These are phyloP conservation scores for Drosophila teissieri DNA, from an alignment of 1,140 invertebrate species.

Conservation along the genomic window DNA sequence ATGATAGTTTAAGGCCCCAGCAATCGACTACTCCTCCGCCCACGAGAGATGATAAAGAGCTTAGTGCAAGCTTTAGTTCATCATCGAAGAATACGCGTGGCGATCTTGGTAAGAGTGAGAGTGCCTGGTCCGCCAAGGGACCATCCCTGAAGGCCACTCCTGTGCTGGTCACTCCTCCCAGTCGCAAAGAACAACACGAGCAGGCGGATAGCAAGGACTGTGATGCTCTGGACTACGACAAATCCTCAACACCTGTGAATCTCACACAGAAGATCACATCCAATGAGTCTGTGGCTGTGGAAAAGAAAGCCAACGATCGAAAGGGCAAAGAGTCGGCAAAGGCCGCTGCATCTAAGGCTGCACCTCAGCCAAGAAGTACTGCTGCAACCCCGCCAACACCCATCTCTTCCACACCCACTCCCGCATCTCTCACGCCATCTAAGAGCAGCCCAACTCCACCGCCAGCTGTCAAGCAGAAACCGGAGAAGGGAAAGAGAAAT, in stretches of 20 bases:
- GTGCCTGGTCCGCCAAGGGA: constrained; percentile 81
- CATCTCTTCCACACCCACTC: constrained; percentile 44
- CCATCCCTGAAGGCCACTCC: constrained; percentile 81
- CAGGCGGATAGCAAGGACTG: constrained; percentile 31
- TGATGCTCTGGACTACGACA: constrained; percentile 58
- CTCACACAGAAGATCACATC: constrained; percentile 60
- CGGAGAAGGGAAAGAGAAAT: constrained; percentile 46
- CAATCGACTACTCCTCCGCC: constrained; percentile 71
- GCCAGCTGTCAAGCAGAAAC: constrained; percentile 35
- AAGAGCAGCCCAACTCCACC: constrained; percentile 43
- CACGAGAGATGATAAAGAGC: constrained; percentile 69
- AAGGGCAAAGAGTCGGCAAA: constrained; percentile 52
- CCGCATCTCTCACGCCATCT: constrained; percentile 9
- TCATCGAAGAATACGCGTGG: constrained; percentile 79
- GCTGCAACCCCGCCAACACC: constrained; percentile 33
- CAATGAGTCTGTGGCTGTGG: constrained; percentile 22
- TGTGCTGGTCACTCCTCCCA: constrained; percentile 54
- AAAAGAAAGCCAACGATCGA: constrained; percentile 54
- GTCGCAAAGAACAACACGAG: constrained; percentile 26
- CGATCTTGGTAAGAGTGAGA: constrained; percentile 76
- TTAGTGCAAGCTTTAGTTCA: constrained; percentile 74
- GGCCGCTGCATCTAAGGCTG: constrained; percentile 13
- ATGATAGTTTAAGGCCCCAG: constrained; percentile 74
- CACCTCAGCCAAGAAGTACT: constrained; percentile 25
- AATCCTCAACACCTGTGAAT: constrained; percentile 64